phyloP scores from a whole-genome alignment of 2,797 vertebrate species.

The Arrhamphus sclerolepis region DNA sequence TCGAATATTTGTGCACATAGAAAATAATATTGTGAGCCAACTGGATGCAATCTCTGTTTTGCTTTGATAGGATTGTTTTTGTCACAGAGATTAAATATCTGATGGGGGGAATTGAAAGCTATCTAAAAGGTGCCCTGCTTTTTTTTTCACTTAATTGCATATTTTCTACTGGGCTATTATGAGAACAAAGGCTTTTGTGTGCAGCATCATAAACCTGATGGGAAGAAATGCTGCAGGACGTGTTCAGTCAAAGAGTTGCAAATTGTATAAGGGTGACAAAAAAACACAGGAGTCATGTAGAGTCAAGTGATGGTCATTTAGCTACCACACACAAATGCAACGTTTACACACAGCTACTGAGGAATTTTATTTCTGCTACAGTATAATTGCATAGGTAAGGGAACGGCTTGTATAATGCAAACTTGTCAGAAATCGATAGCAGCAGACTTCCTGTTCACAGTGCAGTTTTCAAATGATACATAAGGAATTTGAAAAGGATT shows the following conservation, averaged over 20 bases:
- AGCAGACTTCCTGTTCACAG: slow-evolving; percentile 14
- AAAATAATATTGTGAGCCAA: not conserved
- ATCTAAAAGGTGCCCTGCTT: not conserved
- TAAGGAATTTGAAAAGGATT: slow-evolving; percentile 32
- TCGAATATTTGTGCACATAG: too few relatives aligned
- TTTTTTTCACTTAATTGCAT: not conserved
- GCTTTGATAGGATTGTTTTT: not conserved
- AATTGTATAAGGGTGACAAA: too few relatives aligned
- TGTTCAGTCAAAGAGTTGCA: too few relatives aligned
- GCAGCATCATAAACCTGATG: too few relatives aligned
- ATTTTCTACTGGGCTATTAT: too few relatives aligned
- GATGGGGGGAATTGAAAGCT: not conserved
- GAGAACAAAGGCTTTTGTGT: too few relatives aligned
- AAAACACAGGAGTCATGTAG: too few relatives aligned
- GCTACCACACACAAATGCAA: not conserved
- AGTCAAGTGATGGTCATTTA: too few relatives aligned
- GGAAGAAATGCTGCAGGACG: too few relatives aligned
- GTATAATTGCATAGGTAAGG: slow-evolving; percentile 8
- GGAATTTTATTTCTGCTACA: slow-evolving; percentile 4
- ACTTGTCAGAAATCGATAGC: slow-evolving; percentile 23
- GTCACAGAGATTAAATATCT: not conserved
- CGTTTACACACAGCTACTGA: not conserved
- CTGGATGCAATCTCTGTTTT: too few relatives aligned
- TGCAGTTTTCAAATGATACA: slow-evolving; percentile 20
- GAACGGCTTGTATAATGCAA: slow-evolving; percentile 1